phyloP scores from a whole-genome alignment of 2,113 vertebrate species.

The Pelecanus crispus region DNA sequence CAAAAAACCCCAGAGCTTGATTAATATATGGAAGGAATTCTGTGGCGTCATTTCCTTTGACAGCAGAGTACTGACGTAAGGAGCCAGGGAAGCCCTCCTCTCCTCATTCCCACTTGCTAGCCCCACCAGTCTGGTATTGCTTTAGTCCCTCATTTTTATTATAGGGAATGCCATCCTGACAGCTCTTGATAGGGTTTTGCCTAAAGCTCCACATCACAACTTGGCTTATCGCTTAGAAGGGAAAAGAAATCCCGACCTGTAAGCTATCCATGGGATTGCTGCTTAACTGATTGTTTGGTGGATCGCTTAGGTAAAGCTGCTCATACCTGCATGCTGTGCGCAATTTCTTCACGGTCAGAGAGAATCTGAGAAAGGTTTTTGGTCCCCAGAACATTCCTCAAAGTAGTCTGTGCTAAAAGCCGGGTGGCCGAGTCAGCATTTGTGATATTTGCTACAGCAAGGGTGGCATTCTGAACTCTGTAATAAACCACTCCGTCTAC shows the following conservation, averaged over 20 bases:
- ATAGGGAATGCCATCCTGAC: background rate
- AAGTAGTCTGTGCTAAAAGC: conserved; percentile 90
- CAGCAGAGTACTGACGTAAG: background rate
- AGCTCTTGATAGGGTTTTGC: background rate
- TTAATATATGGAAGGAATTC: background rate
- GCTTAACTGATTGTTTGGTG: background rate
- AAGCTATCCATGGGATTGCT: background rate
- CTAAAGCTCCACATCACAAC: background rate
- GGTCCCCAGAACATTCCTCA: conserved; percentile 94
- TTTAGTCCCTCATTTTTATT: background rate
- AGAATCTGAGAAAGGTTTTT: conserved; percentile 95
- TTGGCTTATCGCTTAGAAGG: background rate
- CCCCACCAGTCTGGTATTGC: background rate
- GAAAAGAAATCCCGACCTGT: background rate
- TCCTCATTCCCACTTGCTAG: background rate
- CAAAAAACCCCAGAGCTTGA: background rate
- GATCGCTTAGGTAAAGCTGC: background rate
- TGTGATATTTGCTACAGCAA: conserved; percentile 93
- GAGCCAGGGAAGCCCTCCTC: background rate
- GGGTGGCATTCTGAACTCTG: conserved; percentile 89
- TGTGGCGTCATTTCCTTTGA: background rate
- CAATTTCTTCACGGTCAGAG: conserved; percentile 93
- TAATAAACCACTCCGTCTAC: conserved; percentile 97
- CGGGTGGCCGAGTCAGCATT: conserved; percentile 90
- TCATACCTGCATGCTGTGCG: conserved; percentile 93